Evolutionary conservation across 2,797 vertebrate species (phyloP).

Genomic region (Pangasius mekongensis): DNA sequence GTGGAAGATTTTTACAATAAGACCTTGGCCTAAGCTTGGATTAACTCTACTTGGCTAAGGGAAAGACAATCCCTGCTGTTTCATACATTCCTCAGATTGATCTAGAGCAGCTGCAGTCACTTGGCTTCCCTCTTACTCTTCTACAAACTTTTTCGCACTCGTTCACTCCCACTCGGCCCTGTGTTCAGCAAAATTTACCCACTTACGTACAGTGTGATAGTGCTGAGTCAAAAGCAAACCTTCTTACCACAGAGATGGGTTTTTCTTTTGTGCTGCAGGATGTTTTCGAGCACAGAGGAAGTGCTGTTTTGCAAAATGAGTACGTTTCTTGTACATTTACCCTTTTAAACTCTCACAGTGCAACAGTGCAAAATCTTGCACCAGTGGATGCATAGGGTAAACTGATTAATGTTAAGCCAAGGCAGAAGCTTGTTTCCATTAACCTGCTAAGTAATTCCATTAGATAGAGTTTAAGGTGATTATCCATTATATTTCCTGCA

Average conservation of each 20-base stretch:
- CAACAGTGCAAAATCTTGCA: slow-evolving; percentile 6
- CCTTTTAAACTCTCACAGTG: neutral
- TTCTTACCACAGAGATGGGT: neutral
- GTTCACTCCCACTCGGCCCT: neutral
- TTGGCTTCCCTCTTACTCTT: neutral
- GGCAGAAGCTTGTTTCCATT: neutral
- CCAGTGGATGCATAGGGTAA: neutral
- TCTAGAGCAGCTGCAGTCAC: slow-evolving; percentile 6
- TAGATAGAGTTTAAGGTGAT: neutral
- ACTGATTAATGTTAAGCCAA: neutral
- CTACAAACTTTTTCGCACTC: neutral
- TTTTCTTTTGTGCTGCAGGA: neutral
- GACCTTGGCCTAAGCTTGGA: neutral
- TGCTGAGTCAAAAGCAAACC: slow-evolving; percentile 6
- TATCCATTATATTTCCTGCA: neutral
- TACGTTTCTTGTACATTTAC: neutral
- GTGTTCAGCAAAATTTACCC: slow-evolving; percentile 7
- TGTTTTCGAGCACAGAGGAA: slow-evolving; percentile 19
- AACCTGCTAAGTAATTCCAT: neutral
- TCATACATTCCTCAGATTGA: slow-evolving; percentile 7
- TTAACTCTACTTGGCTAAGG: neutral
- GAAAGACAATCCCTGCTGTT: neutral
- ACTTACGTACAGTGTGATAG: neutral
- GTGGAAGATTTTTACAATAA: neutral
- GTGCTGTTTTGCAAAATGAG: slow-evolving; percentile 11